phyloP scores from a whole-genome alignment of 1,140 invertebrate species.

The Plutomurus gul region DNA sequence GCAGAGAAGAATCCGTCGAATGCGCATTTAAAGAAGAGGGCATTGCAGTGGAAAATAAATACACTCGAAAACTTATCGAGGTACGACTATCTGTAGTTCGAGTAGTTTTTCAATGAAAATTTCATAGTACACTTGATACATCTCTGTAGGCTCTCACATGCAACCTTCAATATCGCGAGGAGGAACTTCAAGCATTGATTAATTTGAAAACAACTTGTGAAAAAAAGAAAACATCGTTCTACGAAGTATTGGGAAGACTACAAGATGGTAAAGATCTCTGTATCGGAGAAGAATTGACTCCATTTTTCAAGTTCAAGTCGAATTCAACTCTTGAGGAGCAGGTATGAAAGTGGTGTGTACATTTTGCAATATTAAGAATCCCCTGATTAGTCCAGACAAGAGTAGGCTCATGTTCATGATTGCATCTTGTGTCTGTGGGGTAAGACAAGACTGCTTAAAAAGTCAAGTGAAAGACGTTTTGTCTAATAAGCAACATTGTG shows the following conservation, averaged over 20 bases:
- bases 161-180: not conserved
- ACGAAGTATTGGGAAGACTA: not conserved
- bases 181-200: not conserved
- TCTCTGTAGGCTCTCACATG: not conserved
- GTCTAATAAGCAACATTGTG: too few species aligned
- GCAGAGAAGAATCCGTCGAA: not conserved
- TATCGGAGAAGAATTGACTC: not conserved
- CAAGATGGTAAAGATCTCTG: not conserved
- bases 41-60: not conserved
- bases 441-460: too few species aligned
- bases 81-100: too few species aligned
- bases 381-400: too few species aligned
- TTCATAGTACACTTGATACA: too few species aligned
- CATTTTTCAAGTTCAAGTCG: not conserved
- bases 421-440: too few species aligned
- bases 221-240: not conserved
- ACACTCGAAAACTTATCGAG: not conserved
- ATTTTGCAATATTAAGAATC: not conserved
- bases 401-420: too few species aligned
- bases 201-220: conserved; percentile 2
- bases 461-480: too few species aligned
- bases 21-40: not conserved
- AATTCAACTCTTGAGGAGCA: not conserved
- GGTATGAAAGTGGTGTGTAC: not conserved
- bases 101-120: not conserved